Base-by-base conservation (phyloP, 2,888 invertebrate species). In the Lottia gigantea region DNA sequence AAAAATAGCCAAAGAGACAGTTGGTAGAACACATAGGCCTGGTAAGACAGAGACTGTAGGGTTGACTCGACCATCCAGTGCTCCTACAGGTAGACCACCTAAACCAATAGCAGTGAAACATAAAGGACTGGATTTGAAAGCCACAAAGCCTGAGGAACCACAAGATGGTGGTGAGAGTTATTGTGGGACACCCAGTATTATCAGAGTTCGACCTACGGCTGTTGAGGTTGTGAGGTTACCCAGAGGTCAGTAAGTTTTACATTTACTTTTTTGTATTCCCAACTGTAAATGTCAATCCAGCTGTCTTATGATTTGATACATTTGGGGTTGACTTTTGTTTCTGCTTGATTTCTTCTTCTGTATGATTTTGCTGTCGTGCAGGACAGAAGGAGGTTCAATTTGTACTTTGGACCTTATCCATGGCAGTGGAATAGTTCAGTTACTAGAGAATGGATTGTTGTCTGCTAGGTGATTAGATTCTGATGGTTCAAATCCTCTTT, bases 181-280 rank as follows among this genome's bases (percentile, higher is more conserved):
- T 4, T 23, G 55, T 55, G 55, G 55, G 11, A 78, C 78, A 8
- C 76, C 76, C 25, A 75, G 75, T 67, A 74, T 76, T n/a, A 68
- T 55, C 16, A 66, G 73, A 26, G 72, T 67, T n/a, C 68, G 72
- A 55, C 68, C 68, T 0, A 64, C 71, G 0, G 49, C 71, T 23
- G 76, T 78, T 1, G 78, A 78, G 61, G 72, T 76, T 12, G 73
- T 78, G 25, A 70, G 70, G 62, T 72, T 78, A 67, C 78, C 78
- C 12, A 73, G 64, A 72, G 67, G 75, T 74, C 68, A 64, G 55
- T 55, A 8, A 1, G 8, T 55, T 19, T 55, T 55, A 19, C 2
- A n/a, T 16, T 19, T 19, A 55, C 4, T 15, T 55, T 55, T 14
- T 19, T 19, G n/a, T n/a, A n/a, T n/a, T n/a, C n/a, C n/a, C n/a